Base-by-base conservation (phyloP, 2,797 vertebrate genomes). In the Sebastiscus tertius region DNA sequence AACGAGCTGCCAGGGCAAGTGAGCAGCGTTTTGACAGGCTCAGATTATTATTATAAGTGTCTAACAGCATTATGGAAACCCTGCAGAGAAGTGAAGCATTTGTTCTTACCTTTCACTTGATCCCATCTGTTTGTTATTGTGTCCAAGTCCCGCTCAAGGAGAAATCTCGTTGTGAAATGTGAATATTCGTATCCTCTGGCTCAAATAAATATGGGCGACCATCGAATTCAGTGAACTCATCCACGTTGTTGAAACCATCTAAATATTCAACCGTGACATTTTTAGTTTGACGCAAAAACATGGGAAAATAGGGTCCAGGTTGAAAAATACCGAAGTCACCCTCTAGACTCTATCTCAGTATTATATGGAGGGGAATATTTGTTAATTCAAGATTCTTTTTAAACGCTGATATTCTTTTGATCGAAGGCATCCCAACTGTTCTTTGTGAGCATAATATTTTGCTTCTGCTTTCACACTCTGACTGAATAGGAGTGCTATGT, bases 361-460 rank as follows among this genome's bases (percentile, higher is more conserved):
- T 52, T n/a, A 52, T 52, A 52, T 52, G 0, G 46, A 26, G 39
- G 60, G 27, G 8, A 58, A 68, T 79, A 36, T n/a, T 52, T 54
- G 1, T 58, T 42, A 49, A 65, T 49, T 60, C 2, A 27, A 13
- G 11, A 34, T 60, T 66, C 0, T 42, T 36, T 18, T n/a, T 18
- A 2, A 20, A 54, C 2, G 42, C 12, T 71, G 31, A 18, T 36
- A 52, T 2, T 56, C 18, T 52, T 79, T 62, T 61, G 14, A 22
- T 60, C 33, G 12, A 36, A 68, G 16, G 61, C 13, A 68, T 20
- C 20, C 11, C 1, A 65, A 20, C 1, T 20, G n/a, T 61, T 59
- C 16, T 56, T 22, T 72, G 5, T 49, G 27, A 80, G 26, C 55
- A 68, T 36, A 69, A 69, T 72, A 52, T 76, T 75, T 75, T 34